Base-by-base conservation (phyloP, 2,888 invertebrate species). In the Patella depressa region DNA sequence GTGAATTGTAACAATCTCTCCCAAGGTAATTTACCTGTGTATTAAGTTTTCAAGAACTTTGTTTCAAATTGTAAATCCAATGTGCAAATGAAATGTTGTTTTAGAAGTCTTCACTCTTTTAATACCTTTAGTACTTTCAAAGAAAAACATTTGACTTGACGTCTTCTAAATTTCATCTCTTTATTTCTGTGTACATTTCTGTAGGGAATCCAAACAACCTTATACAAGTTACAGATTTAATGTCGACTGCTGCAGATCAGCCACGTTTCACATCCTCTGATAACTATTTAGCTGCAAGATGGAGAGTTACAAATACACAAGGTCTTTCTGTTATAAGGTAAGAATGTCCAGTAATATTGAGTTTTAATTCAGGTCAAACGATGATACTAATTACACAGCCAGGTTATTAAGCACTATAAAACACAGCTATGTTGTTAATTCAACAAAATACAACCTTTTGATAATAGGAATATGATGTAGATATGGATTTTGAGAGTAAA, bases 271-370 rank as follows among this genome's bases (percentile, higher is more conserved):
- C 71, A 19, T 71, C 76, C 29, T 73, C 57, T 24, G 45, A 24
- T 24, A 70, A 76, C 17, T 80, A 78, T 72, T 70, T 80, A 29
- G 80, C 80, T 12, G 80, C 80, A 4, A 29, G 71, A 17, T 80
- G 80, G 80, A 19, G 19, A 7, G 65, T 80, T 29, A 76, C 76
- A 24, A 72, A 73, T 14, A 72, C 65, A 0, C 78, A 78, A 65
- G 76, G 78, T 11, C 71, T 71, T 5, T 17, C 59, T 2, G 75
- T 75, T 12, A 29, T 65, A 34, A 57, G 80, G 74, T 80, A 71
- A 24, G 55, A 9, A 45, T 45, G 45, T 45, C 45, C 9, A 45
- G 7, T 45, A 45, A 45, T 45, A 45, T 0, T 9, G 9, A 45
- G 45, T 45, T 45, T 45, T 45, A 45, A 45, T 45, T 45, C 34